Percentiles rank a stretch among this genome's conserved stretches.
phyloP scores from a whole-genome alignment of 2,888 invertebrate genomes.

The Adela reaumurella region DNA sequence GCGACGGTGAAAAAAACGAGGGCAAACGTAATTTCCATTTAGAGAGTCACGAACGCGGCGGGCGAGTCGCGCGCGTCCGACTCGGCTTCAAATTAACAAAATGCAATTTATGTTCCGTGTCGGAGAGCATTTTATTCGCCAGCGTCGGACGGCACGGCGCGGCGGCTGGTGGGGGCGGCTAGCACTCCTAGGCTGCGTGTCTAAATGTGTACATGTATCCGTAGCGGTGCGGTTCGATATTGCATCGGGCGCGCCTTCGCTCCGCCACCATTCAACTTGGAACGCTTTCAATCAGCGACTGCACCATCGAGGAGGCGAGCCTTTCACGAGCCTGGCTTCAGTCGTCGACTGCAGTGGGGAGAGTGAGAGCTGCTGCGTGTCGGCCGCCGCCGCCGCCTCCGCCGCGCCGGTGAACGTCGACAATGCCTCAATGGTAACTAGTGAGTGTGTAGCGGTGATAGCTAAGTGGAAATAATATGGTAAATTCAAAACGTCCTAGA shows the following conservation, averaged over 20 bases:
- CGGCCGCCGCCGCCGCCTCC: no score
- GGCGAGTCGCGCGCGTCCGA: background rate
- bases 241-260: background rate
- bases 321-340: no score
- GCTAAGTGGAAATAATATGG: no score
- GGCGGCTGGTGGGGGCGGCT: background rate
- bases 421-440: no score
- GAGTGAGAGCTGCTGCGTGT: no score
- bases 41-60: background rate
- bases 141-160: background rate
- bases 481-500: no score
- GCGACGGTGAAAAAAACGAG: background rate
- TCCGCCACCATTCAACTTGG: background rate
- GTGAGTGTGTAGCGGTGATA: no score
- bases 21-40: background rate
- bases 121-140: constrained; percentile 1
- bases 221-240: no score
- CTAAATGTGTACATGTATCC: no score
- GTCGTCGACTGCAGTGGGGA: no score
- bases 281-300: background rate
- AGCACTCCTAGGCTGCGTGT: no score
- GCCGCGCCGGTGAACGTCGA: no score
- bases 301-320: background rate
- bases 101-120: constrained; percentile 2
- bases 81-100: constrained; percentile 1